Evolutionary conservation across 2,888 invertebrate species (phyloP), one percentile per base, ranked within the genome.

Genomic region (Idaea biselata): DNA sequence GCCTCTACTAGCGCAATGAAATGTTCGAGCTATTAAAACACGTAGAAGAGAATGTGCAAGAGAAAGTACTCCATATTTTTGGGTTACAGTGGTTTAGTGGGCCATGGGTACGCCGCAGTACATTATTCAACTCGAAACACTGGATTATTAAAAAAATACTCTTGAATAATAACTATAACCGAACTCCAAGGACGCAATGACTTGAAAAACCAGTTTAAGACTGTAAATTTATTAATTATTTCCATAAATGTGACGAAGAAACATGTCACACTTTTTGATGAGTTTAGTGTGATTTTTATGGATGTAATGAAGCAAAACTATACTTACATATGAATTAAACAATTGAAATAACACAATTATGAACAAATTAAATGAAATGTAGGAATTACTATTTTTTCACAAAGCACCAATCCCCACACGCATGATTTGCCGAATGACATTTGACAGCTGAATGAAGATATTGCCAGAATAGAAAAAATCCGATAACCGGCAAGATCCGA

Each of bases 341-440:
- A 67, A 71, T 66, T 64, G 68, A 67, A 66, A 60, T 54, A 70
- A 71, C 67, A 67, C 71, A 68, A 73, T 61, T 68, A 73, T 55
- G 65, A 67, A 65, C 72, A 77, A 68, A 67, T 69, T 74, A 33
- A 66, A 70, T 68, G 67, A 74, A 67, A 67, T 69, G 60, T 59
- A 53, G 61, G 53, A 63, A 70, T 61, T n/a, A n/a, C n/a, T 67
- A 71, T 66, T 77, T 18, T 18, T 60, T 60, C 74, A 74, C 73
- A 75, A 70, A 72, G 76, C 76, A 77, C 76, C 78, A 68, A 77
- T 74, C 68, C 75, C 70, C 81, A 82, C 83, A 79, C 81, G 83
- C 83, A 82, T 82, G 82, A 87, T 87, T 86, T 82, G 81, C 82
- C 75, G 78, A 82, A 83, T 79, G 80, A 78, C 76, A 78, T 73